Base-by-base conservation (phyloP, 1,140 invertebrate genomes). In the Phenacoccus solenopsis region DNA sequence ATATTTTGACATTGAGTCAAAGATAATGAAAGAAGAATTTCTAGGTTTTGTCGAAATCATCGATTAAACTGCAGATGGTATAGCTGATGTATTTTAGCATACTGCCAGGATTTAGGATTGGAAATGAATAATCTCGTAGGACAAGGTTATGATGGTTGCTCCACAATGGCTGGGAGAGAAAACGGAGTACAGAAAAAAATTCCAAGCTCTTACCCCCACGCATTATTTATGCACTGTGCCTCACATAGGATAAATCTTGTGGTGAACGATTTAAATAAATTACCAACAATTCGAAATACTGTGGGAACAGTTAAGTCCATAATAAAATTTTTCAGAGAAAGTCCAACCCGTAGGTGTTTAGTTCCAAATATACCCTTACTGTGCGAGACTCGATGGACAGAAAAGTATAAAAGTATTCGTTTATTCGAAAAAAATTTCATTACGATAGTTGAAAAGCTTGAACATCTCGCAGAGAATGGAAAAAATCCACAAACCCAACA, bases 31-130 rank as follows among this genome's bases (percentile, higher is more conserved):
- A 74, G 9, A 10, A 10, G 74, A 77, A 73, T 76, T 75, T 74
- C 9, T 76, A 57, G 75, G 73, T 12, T 76, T 76, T 72, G 71
- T 74, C 24, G 70, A 76, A 64, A 32, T 77, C 0, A 20, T 38
- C 27, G 24, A 69, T 69, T 13, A 38, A 4, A 49, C 35, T 25
- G 68, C 0, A 16, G 38, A 69, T 49, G 38, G 38, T 49, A 38
- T 69, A 24, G n/a, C 35, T 49, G 7, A 56, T 56, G 16, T 56
- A 27, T 56, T 69, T 69, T 1, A 22, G 56, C 22, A 56, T 49
- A 49, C 56, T 10, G 16, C 22, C 35, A 28, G 12, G 27, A 28
- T 69, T 69, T n/a, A 56, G 35, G 28, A n/a, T 56, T 68, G 27
- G 28, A 70, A 70, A 27, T 70, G 16, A 64, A 35, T 22, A 70